These are phyloP conservation scores for Diplodus puntazzo DNA, from an alignment of 2,797 vertebrate genomes.

Conservation along the genomic window DNA sequence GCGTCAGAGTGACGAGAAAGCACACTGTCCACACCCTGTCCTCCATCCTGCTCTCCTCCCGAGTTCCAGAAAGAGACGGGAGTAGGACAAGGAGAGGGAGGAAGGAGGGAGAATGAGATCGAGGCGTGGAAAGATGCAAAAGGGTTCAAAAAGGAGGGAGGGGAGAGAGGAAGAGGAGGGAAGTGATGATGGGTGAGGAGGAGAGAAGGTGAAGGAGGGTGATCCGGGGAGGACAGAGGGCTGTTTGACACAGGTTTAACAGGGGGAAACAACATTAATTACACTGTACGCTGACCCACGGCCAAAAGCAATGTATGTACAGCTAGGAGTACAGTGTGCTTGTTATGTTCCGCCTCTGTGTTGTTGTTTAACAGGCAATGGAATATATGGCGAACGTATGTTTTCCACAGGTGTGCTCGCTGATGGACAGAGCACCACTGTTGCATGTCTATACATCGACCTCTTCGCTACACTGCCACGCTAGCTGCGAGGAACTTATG, in stretches of 20 bases:
- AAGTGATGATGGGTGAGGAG: constrained; percentile 44
- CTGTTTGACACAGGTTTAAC: constrained; percentile 25
- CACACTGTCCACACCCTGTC: constrained; percentile 71
- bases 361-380: constrained; percentile 34
- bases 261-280: constrained; percentile 27
- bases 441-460: constrained; percentile 32
- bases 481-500: neutral
- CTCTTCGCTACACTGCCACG: constrained; percentile 21
- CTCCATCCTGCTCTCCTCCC: constrained; percentile 81
- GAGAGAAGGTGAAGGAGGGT: constrained; percentile 50
- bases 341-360: constrained; percentile 26
- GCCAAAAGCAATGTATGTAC: constrained; percentile 35
- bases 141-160: constrained; percentile 32
- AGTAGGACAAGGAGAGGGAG: constrained; percentile 44
- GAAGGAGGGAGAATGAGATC: constrained; percentile 50
- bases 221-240: constrained; percentile 22
- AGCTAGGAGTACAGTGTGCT: constrained; percentile 28
- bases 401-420: constrained; percentile 39
- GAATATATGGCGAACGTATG: constrained; percentile 27
- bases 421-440: constrained; percentile 46
- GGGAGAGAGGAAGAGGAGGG: constrained; percentile 10
- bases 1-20: constrained; percentile 60
- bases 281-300: neutral
- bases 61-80: constrained; percentile 50
- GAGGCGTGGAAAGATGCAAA: constrained; percentile 60